These are phyloP conservation scores for Ferrisia virgata DNA, from an alignment of 2,888 invertebrate species.

Conservation along the genomic window DNA sequence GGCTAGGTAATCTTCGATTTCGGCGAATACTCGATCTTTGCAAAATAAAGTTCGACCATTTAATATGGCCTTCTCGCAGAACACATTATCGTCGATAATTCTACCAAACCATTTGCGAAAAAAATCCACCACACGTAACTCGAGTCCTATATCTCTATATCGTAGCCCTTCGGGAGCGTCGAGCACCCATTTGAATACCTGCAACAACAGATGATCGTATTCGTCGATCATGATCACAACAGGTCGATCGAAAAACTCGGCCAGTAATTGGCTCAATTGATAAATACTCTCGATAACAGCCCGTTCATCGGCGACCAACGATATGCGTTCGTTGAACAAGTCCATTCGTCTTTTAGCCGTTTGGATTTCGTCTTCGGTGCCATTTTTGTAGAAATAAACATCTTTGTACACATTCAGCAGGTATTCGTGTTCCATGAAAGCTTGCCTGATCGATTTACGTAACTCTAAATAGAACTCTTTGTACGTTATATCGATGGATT, in stretches of 20 bases:
- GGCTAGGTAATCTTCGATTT: background rate
- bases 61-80: background rate
- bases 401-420: background rate
- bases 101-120: background rate
- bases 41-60: background rate
- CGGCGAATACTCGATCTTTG: background rate
- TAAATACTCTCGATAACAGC: background rate
- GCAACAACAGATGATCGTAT: background rate
- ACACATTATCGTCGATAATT: background rate
- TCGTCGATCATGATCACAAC: background rate
- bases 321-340: background rate
- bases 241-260: background rate
- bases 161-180: background rate
- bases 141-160: background rate
- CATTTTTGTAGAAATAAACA: background rate
- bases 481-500: background rate
- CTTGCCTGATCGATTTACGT: background rate
- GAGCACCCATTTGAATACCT: background rate
- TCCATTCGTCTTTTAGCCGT: background rate
- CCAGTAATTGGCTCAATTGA: background rate
- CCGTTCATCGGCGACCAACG: background rate
- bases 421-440: background rate
- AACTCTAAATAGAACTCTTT: background rate
- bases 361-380: background rate
- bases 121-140: background rate